A percentile compares a stretch with the other conserved stretches of the same genome.
phyloP scores from a whole-genome alignment of 2,888 invertebrate genomes.

The Drosophila quasianomalipes region DNA sequence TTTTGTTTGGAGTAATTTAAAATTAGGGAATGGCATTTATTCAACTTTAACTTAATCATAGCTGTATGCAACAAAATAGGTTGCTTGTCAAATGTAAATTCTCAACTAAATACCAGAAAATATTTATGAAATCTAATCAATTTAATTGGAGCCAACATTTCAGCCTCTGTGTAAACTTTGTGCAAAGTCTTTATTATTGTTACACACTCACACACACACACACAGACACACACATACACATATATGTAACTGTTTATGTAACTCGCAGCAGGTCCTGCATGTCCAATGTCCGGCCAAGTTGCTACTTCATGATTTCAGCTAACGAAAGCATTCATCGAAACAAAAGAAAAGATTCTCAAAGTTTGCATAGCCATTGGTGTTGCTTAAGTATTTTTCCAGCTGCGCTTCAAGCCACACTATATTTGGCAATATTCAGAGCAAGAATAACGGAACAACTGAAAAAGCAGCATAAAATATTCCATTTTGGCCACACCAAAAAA shows the following conservation, averaged over 20 bases:
- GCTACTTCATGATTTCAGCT: conserved; percentile 8
- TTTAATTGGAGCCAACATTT: neutral
- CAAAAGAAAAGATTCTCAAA: conserved; percentile 13
- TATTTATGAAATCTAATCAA: neutral
- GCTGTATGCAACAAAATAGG: neutral
- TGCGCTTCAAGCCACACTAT: conserved; percentile 1
- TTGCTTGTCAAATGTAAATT: neutral
- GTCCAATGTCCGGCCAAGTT: conserved; percentile 9
- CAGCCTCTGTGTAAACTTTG: neutral
- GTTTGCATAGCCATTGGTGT: conserved; percentile 20
- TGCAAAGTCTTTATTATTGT: conserved; percentile 10
- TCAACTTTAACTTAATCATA: neutral
- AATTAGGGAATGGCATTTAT: neutral
- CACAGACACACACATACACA: neutral
- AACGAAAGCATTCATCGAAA: conserved; percentile 11
- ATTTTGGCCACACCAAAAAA: conserved; percentile 2
- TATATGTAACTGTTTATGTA: neutral
- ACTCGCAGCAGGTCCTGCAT: neutral
- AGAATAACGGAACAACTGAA: conserved; percentile 11
- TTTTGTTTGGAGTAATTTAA: neutral
- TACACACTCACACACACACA: neutral
- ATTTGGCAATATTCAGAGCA: conserved; percentile 1
- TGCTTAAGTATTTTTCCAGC: conserved; percentile 12
- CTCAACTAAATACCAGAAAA: neutral
- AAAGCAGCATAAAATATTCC: conserved; percentile 7